These are phyloP conservation scores for Pammene aurita DNA, from an alignment of 2,888 invertebrate species.

Conservation along the genomic window DNA sequence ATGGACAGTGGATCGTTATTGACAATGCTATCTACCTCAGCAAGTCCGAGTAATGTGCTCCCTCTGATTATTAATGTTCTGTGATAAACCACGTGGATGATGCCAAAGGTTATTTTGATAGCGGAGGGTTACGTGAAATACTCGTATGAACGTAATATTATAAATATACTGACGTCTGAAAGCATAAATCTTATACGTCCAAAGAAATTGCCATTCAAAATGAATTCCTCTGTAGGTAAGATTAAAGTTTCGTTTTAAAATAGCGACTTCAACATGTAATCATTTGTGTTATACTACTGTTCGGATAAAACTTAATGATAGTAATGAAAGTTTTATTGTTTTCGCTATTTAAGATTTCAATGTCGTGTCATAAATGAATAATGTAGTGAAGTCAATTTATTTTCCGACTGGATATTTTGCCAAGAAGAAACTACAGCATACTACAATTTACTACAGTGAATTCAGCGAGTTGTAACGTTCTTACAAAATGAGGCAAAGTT, in stretches of 20 bases:
- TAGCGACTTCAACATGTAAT: not conserved
- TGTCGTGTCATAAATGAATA: constrained; percentile 12
- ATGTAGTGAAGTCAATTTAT: not conserved
- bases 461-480: not conserved
- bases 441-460: not conserved
- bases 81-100: constrained; percentile 39
- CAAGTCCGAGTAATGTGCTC: constrained; percentile 36
- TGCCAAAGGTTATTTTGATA: constrained; percentile 41
- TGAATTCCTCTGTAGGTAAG: constrained; percentile 2
- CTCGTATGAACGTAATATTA: constrained; percentile 32
- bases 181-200: constrained; percentile 5
- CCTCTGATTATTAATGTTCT: constrained; percentile 40
- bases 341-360: constrained; percentile 10
- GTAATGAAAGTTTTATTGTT: constrained; percentile 12
- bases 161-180: constrained; percentile 27
- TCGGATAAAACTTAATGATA: constrained; percentile 27
- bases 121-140: constrained; percentile 31
- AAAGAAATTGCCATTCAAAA: constrained; percentile 3
- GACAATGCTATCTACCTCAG: constrained; percentile 40
- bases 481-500: not conserved
- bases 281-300: constrained; percentile 11
- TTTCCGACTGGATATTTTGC: not conserved
- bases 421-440: not conserved
- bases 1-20: constrained; percentile 31
- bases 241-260: constrained; percentile 1